phyloP scores from a whole-genome alignment of 1,140 invertebrate genomes.

The Pemphigus obesinymphae region DNA sequence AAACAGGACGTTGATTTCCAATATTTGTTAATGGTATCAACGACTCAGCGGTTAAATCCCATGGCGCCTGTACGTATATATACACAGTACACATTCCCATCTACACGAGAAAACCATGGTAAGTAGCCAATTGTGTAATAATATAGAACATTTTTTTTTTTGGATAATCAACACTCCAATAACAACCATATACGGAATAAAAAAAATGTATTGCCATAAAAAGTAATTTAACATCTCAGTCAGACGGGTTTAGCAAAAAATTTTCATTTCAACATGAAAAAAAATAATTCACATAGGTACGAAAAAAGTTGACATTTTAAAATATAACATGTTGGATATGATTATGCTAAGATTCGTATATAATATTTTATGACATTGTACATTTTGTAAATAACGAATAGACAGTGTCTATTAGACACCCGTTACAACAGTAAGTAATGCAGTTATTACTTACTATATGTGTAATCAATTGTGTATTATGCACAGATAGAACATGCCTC shows the following conservation, averaged over 20 bases:
- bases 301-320: too few relatives aligned
- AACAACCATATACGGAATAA: neutral
- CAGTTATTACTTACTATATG: too few relatives aligned
- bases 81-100: neutral
- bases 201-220: neutral
- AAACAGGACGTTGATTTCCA: constrained; percentile 19
- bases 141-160: neutral
- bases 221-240: neutral
- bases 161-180: neutral
- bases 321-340: too few relatives aligned
- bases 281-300: too few relatives aligned
- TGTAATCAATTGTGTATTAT: too few relatives aligned
- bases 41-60: neutral
- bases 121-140: neutral
- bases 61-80: neutral
- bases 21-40: neutral
- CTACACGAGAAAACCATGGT: neutral
- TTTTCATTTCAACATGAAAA: neutral
- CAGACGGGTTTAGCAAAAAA: neutral
- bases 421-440: too few relatives aligned
- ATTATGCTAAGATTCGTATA: too few relatives aligned
- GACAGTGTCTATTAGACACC: too few relatives aligned
- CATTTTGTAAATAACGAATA: too few relatives aligned
- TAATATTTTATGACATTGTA: too few relatives aligned
- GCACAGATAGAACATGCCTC: neutral